A percentile compares a stretch with the other conserved stretches of the same genome.
Conservation (phyloP, 2,797 vertebrate species). For the Mycteria americana region DNA sequence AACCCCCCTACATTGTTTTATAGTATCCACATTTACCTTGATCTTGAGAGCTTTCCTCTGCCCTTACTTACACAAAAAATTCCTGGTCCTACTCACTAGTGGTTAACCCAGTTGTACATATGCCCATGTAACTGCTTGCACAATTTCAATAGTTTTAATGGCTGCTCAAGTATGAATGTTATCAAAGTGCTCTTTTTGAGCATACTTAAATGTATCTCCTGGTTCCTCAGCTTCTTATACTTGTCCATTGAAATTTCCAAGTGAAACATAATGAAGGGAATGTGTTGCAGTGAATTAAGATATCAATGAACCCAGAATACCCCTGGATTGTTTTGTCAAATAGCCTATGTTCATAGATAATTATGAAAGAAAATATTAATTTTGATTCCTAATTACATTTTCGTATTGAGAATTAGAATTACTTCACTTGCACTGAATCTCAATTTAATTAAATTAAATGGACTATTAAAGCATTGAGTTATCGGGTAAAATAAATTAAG, state of each 20-base stretch:
- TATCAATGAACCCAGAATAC: background rate
- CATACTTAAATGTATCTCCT: background rate
- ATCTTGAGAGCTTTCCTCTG: background rate
- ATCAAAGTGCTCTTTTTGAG: background rate
- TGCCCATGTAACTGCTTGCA: background rate
- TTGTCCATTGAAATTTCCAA: background rate
- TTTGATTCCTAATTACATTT: conserved; percentile 2
- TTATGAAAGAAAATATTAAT: background rate
- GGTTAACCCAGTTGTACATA: background rate
- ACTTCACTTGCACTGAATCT: background rate
- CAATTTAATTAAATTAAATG: background rate
- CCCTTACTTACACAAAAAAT: background rate
- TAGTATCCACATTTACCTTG: background rate
- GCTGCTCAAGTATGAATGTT: background rate
- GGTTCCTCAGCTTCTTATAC: background rate
- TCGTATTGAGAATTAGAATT: background rate
- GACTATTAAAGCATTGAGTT: background rate
- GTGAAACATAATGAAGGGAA: background rate
- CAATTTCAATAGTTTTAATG: background rate
- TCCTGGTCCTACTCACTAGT: background rate
- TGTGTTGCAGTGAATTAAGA: background rate
- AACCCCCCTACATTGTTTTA: accelerated
- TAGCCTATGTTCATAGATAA: background rate
- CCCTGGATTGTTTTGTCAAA: background rate
- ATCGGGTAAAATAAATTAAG: background rate